Base-by-base conservation (phyloP, 2,888 invertebrate species). In the Pseudolycoriella hygida region DNA sequence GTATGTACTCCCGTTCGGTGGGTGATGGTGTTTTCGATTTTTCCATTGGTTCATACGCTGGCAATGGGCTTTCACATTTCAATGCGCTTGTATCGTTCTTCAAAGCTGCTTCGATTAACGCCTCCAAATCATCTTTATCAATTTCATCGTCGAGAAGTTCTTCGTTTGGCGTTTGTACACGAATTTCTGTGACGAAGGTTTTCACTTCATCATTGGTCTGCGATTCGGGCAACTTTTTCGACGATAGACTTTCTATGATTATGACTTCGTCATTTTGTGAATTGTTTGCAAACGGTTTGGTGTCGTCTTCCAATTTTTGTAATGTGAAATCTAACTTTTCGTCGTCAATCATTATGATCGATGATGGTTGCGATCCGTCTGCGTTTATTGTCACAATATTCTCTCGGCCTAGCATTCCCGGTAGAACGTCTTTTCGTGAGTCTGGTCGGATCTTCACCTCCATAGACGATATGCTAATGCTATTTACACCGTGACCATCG, bases 311-410 rank as follows among this genome's bases (percentile, higher is more conserved):
- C 12, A 47, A 38, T 10, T 44, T 47, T 48, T 46, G 49, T 34
- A 50, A 30, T 44, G 50, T 52, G 37, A 52, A 46, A 47, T 48
- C 62, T 62, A 48, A 47, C 39, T 48, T 62, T 58, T 50, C 65
- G n/a, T 50, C 50, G 44, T 55, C 54, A 17, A 55, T 54, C 32
- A 51, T 64, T 17, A 53, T 52, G 17, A 54, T 53, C 8, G 53
- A 53, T 32, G 59, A 49, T 3, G 64, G 61, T 45, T 60, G 60
- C 48, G 53, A 56, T 51, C 68, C 68, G 46, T 68, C 66, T 46
- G 66, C 66, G 51, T 46, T 46, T 34, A 70, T 69, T 3, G 70
- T 70, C 20, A 71, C 67, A 25, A 49, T 41, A 46, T 48, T 50
- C 45, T 50, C 49, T 14, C 41, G 12, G 14, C 34, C 34, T 11